Percentiles rank a stretch among this genome's conserved stretches.
These are phyloP conservation scores for Axea sp. DNA, from an alignment of 2,888 invertebrate genomes.

Conservation along the genomic window DNA sequence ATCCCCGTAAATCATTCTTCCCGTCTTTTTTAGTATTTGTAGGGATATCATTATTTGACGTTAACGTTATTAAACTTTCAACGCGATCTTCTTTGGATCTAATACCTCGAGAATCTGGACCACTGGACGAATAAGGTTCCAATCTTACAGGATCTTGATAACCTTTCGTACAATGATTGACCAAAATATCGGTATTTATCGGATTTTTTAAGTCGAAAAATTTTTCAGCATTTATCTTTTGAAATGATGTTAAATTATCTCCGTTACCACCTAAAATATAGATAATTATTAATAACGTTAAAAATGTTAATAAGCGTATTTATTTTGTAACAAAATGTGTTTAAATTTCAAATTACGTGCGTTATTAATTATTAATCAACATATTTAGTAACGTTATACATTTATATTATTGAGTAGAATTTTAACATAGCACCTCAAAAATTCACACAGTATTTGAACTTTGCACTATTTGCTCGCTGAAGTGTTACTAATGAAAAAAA, in stretches of 20 bases:
- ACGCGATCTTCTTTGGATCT: constrained; percentile 67
- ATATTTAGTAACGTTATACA: too few relatives aligned
- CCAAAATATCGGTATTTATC: constrained; percentile 67
- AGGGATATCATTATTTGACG: constrained; percentile 75
- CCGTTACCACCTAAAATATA: constrained; percentile 69
- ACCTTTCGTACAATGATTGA: constrained; percentile 67
- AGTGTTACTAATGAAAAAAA: too few relatives aligned
- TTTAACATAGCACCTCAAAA: too few relatives aligned
- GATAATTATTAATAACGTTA: neutral
- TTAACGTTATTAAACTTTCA: constrained; percentile 69
- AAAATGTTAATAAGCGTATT: too few relatives aligned
- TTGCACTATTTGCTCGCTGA: too few relatives aligned
- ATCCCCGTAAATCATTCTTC: constrained; percentile 80
- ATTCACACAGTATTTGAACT: too few relatives aligned
- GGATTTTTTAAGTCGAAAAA: constrained; percentile 70
- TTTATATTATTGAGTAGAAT: too few relatives aligned
- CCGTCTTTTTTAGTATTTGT: constrained; percentile 74
- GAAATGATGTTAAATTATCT: constrained; percentile 70
- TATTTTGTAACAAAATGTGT: too few relatives aligned
- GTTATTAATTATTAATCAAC: too few relatives aligned
- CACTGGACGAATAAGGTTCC: constrained; percentile 59
- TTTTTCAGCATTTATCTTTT: constrained; percentile 71
- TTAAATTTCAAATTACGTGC: too few relatives aligned
- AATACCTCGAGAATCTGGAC: constrained; percentile 51
- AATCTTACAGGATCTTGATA: constrained; percentile 69